These are phyloP conservation scores for Bubo bubo DNA, from an alignment of 2,113 vertebrate genomes.

Conservation along the genomic window DNA sequence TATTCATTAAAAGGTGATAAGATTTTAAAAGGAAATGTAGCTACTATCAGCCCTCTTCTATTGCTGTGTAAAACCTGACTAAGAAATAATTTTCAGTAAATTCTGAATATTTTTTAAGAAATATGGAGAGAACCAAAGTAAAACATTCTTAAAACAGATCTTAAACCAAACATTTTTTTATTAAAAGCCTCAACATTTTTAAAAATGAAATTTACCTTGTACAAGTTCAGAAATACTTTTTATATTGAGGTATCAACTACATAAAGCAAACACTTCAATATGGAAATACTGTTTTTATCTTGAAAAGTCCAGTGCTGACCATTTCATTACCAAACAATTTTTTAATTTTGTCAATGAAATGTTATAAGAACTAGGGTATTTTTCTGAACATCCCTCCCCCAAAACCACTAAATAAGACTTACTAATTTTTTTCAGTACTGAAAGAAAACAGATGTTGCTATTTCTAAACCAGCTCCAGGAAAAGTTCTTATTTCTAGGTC, in stretches of 20 bases:
- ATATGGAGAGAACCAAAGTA: rapidly evolving
- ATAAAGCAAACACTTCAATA: background rate
- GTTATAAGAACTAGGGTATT: rapidly evolving
- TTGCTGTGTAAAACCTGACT: background rate
- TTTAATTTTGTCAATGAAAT: background rate
- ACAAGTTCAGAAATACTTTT: background rate
- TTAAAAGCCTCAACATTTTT: background rate
- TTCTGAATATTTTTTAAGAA: background rate
- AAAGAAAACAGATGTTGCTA: background rate
- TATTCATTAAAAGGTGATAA: background rate
- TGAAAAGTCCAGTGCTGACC: background rate
- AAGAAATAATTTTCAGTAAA: background rate
- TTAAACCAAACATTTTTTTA: rapidly evolving
- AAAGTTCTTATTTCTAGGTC: background rate
- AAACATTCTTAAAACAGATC: background rate
- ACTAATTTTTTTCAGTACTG: background rate
- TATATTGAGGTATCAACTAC: background rate
- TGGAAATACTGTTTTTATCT: background rate
- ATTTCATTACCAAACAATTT: background rate
- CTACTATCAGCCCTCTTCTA: background rate
- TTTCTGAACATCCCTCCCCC: background rate
- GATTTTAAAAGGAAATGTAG: background rate
- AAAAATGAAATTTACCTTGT: background rate
- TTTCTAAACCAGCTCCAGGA: background rate
- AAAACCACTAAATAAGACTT: background rate